Base-by-base conservation (phyloP, 2,888 invertebrate genomes). In the Cryptocephalus primarius region DNA sequence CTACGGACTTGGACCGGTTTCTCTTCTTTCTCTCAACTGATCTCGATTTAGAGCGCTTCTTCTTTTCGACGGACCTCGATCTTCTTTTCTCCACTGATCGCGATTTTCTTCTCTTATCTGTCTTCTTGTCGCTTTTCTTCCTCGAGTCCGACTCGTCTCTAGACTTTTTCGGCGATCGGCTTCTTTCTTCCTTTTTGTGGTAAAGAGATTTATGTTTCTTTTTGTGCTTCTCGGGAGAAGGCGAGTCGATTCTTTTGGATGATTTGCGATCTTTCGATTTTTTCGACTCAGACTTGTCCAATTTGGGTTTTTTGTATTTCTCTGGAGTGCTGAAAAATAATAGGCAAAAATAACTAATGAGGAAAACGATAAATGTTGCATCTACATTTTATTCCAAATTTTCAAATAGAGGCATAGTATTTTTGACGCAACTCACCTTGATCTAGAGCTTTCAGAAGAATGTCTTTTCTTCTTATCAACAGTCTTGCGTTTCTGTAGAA, bases 401-500 rank as follows among this genome's bases (percentile, higher is more conserved):
- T n/a, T n/a, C n/a, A n/a, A n/a, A n/a, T n/a, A n/a, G n/a, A n/a
- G n/a, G n/a, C n/a, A n/a, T n/a, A n/a, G n/a, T n/a, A n/a, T n/a
- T n/a, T n/a, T n/a, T n/a, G n/a, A n/a, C n/a, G n/a, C 22, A 22
- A 22, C 61, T 62, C 63, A 79, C 79, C 75, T 77, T 52, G 76
- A 75, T 56, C 74, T 70, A 22, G 77, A 75, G 60, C 75, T 75
- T 47, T 75, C 76, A 42, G 75, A 72, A 39, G 73, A 70, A 46
- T 74, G 73, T 51, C 72, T 72, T 53, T 72, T 73, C 62, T 75
- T 77, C 70, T 76, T 78, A 68, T 77, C 56, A n/a, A 39, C 12
- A n/a, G 46, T 10, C 49, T 54, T 56, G 51, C 76, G 78, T 69
- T 77, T 79, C 76, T 80, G 72, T 69, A 68, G 64, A 64, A 68